Percentiles rank a stretch among this genome's conserved stretches.
These are phyloP conservation scores for Aricia artaxerxes DNA, from an alignment of 2,888 invertebrate genomes.

Conservation along the genomic window DNA sequence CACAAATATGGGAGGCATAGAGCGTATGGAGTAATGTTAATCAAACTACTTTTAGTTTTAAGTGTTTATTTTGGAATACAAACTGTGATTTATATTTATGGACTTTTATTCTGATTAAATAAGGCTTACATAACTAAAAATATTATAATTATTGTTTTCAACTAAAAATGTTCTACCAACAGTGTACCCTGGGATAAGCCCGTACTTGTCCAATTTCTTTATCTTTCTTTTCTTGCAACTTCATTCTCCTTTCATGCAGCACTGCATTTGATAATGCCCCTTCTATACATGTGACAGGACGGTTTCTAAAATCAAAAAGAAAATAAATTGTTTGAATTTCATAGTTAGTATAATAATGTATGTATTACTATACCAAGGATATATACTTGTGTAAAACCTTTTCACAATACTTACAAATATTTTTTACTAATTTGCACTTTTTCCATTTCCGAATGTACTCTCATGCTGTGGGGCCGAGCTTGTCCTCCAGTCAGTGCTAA, in stretches of 20 bases:
- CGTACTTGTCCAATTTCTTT: conserved; percentile 52
- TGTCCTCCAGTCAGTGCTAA: conserved; percentile 73
- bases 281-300: conserved; percentile 81
- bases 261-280: conserved; percentile 81
- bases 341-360: no score
- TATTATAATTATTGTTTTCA: no score
- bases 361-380: no score
- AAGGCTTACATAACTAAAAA: background rate
- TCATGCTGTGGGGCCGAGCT: conserved; percentile 61
- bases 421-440: conserved; percentile 47
- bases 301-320: conserved; percentile 51
- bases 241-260: conserved; percentile 71
- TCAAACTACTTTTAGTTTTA: conserved; percentile 28
- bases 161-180: conserved; percentile 48
- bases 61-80: conserved; percentile 31
- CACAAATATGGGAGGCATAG: conserved; percentile 54
- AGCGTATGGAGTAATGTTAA: conserved; percentile 57
- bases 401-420: conserved; percentile 35
- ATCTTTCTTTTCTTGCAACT: conserved; percentile 53
- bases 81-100: conserved; percentile 29
- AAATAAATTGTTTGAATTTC: no score
- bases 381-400: no score
- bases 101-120: conserved; percentile 17
- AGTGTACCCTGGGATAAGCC: conserved; percentile 65
- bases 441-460: conserved; percentile 50